Evolutionary conservation across 2,888 invertebrate genomes (phyloP).

Genomic region (Limnephilus auricula): DNA sequence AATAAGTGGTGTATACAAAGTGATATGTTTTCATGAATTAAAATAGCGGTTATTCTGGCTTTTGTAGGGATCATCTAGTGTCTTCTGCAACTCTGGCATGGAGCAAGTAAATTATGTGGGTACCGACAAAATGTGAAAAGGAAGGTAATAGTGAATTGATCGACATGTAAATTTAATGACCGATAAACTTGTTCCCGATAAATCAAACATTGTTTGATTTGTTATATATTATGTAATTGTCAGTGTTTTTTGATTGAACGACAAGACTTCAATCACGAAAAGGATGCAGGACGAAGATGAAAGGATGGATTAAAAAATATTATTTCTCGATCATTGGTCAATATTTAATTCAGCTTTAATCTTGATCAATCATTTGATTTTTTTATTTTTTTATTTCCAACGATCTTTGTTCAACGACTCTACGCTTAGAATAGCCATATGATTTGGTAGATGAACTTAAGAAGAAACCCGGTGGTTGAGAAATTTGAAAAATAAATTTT

Average conservation of each 20-base stretch:
- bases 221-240: not conserved
- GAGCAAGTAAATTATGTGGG: not conserved
- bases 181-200: slow-evolving; percentile 62
- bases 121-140: not conserved
- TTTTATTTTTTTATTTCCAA: no score
- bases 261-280: not conserved
- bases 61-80: not conserved
- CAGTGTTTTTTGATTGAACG: not conserved
- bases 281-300: not conserved
- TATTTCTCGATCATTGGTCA: no score
- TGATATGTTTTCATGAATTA: no score
- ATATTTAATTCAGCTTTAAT: no score
- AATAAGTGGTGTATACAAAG: no score
- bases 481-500: no score
- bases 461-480: no score
- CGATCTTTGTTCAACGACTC: no score
- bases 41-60: no score
- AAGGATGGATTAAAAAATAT: not conserved
- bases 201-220: slow-evolving; percentile 56
- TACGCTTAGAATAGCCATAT: no score
- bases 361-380: no score
- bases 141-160: slow-evolving; percentile 21
- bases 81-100: not conserved
- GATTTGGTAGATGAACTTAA: no score
- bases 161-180: slow-evolving; percentile 63